Evolutionary conservation across 2,113 vertebrate species (phyloP).

Genomic region (Procavia capensis): DNA sequence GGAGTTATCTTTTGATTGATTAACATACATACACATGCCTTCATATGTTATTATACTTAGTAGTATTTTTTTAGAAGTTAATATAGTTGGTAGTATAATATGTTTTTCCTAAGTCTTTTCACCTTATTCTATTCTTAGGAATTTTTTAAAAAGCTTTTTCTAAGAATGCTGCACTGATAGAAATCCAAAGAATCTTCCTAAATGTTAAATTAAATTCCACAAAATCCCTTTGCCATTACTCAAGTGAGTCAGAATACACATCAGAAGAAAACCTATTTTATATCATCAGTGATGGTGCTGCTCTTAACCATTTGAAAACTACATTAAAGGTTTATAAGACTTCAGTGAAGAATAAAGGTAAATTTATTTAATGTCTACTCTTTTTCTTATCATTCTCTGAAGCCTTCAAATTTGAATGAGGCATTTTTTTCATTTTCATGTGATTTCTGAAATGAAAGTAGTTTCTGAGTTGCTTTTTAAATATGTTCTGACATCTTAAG

Average conservation of each 20-base stretch:
- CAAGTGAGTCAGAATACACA: conserved; percentile 44
- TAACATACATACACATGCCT: background rate
- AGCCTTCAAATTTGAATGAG: conserved; percentile 2
- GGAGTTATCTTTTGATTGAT: conserved; percentile 14
- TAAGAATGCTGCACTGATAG: conserved; percentile 65
- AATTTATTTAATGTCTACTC: background rate
- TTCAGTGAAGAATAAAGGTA: conserved; percentile 60
- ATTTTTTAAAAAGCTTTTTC: conserved; percentile 73
- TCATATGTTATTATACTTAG: background rate
- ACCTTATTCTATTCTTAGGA: conserved; percentile 78
- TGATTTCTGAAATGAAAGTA: conserved; percentile 40
- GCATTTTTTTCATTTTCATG: background rate
- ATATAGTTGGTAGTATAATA: background rate
- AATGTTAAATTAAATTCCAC: conserved; percentile 66
- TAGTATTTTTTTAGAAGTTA: conserved; percentile 26
- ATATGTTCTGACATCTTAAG: background rate
- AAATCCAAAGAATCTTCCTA: conserved; percentile 78
- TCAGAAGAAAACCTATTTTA: conserved; percentile 63
- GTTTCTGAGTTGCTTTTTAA: background rate
- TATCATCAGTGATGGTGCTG: conserved; percentile 67
- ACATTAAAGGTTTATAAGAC: conserved; percentile 72
- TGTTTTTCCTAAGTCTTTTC: conserved; percentile 62
- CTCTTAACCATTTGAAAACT: conserved; percentile 74
- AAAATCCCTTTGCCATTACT: conserved; percentile 71
- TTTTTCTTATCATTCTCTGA: background rate